Evolutionary conservation across 2,113 vertebrate genomes (phyloP).

Genomic region (Numenius arquata): DNA sequence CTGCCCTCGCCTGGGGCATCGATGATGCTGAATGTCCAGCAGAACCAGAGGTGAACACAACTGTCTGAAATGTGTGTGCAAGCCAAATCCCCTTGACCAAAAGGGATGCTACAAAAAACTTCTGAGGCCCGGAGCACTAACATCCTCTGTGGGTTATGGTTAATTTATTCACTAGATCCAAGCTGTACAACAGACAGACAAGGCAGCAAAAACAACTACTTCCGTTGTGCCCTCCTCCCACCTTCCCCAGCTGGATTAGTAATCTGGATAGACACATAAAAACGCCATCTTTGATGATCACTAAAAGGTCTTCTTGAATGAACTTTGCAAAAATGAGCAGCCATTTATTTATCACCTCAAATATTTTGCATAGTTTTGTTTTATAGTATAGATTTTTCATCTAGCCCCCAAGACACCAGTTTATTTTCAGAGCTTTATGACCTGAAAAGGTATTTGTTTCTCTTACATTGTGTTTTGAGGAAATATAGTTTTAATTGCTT

Average conservation of each 20-base stretch:
- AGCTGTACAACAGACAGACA: not conserved
- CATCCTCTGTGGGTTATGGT: not conserved
- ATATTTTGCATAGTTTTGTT: not conserved
- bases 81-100: not conserved
- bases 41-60: not conserved
- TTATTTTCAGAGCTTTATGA: not conserved
- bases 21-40: not conserved
- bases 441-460: not conserved
- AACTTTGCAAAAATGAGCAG: not conserved
- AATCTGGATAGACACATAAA: not conserved
- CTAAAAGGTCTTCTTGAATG: not conserved
- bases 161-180: not conserved
- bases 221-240: not conserved
- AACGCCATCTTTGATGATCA: not conserved
- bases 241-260: not conserved
- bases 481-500: not conserved
- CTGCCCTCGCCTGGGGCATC: not conserved
- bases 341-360: not conserved
- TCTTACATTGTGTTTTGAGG: not conserved
- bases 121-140: not conserved
- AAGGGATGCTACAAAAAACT: not conserved
- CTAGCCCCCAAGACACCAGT: not conserved
- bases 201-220: not conserved
- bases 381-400: not conserved
- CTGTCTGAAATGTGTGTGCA: fast-evolving